Conservation (phyloP, 2,797 vertebrate genomes). For the Denticeps clupeoides region DNA sequence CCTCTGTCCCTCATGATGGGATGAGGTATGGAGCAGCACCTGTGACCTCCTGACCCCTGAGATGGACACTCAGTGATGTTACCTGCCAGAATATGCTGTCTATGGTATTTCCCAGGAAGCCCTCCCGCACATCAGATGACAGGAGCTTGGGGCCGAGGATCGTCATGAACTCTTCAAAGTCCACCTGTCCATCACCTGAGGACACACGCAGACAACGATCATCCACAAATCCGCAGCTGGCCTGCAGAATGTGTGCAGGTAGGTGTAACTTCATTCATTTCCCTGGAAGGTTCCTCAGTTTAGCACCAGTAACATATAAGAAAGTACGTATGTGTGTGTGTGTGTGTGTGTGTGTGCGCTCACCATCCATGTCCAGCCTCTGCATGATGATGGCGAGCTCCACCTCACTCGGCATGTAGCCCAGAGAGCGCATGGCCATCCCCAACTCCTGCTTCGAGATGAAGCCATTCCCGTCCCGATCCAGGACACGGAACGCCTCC, state of each 20-base stretch:
- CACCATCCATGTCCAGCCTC: constrained; percentile 79
- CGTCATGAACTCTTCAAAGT: constrained; percentile 95
- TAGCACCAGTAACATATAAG: no score
- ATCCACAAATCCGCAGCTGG: no score
- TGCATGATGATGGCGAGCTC: constrained; percentile 84
- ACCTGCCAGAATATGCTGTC: constrained; percentile 99
- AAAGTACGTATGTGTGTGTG: not conserved
- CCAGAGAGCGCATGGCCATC: constrained; percentile 79
- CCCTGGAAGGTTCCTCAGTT: no score
- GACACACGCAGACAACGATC: constrained; percentile 12
- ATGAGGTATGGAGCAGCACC: no score
- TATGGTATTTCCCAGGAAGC: constrained; percentile 89
- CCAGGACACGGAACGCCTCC: constrained; percentile 82
- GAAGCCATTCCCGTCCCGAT: constrained; percentile 77
- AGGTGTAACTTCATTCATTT: no score
- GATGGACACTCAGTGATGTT: no score
- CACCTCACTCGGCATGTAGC: constrained; percentile 82
- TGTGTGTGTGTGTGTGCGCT: constrained; percentile 33
- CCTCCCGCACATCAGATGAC: constrained; percentile 84
- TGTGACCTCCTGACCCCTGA: no score
- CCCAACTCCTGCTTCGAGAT: constrained; percentile 83
- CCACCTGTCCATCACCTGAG: constrained; percentile 89
- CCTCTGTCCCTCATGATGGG: no score
- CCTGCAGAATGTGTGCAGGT: no score
- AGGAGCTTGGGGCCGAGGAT: constrained; percentile 91